phyloP scores from a whole-genome alignment of 1,140 invertebrate genomes.

The Drosophila setifemur region DNA sequence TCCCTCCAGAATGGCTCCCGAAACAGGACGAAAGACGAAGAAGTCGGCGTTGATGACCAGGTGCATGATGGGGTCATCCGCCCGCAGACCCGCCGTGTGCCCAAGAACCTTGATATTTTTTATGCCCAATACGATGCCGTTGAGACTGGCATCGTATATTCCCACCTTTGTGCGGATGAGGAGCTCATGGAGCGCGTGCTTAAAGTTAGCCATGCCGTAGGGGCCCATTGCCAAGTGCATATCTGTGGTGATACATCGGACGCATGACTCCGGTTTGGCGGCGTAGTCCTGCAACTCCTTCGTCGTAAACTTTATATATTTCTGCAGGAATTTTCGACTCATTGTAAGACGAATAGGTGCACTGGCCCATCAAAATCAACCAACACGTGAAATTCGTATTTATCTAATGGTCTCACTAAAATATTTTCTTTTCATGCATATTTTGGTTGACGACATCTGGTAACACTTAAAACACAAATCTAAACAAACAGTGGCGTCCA shows the following conservation, averaged over 20 bases:
- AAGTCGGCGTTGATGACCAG: slow-evolving; percentile 83
- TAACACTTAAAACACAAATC: too few species aligned
- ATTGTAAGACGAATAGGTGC: too few species aligned
- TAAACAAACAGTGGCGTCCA: too few species aligned
- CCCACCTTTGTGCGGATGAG: slow-evolving; percentile 81
- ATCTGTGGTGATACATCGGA: slow-evolving; percentile 81
- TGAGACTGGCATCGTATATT: slow-evolving; percentile 82
- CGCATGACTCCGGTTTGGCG: slow-evolving; percentile 83
- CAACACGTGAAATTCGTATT: too few species aligned
- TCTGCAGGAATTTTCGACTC: slow-evolving; percentile 51
- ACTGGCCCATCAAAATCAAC: slow-evolving; percentile 2
- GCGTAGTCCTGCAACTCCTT: slow-evolving; percentile 71
- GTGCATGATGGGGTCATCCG: slow-evolving; percentile 84
- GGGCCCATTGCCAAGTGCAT: slow-evolving; percentile 84
- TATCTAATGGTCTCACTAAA: too few species aligned
- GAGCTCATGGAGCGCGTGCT: slow-evolving; percentile 81
- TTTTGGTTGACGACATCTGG: slow-evolving; percentile 12
- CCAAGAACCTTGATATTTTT: slow-evolving; percentile 84
- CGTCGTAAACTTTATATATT: slow-evolving; percentile 72
- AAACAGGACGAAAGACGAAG: slow-evolving; percentile 84
- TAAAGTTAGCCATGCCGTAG: slow-evolving; percentile 83
- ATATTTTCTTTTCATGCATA: slow-evolving; percentile 8
- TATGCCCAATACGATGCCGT: slow-evolving; percentile 85
- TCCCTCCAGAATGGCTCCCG: slow-evolving; percentile 83
- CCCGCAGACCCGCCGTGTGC: slow-evolving; percentile 77